Evolutionary conservation across 2,797 vertebrate species (phyloP), one percentile per base, ranked within the genome.

Genomic region (Malurus splendens): DNA sequence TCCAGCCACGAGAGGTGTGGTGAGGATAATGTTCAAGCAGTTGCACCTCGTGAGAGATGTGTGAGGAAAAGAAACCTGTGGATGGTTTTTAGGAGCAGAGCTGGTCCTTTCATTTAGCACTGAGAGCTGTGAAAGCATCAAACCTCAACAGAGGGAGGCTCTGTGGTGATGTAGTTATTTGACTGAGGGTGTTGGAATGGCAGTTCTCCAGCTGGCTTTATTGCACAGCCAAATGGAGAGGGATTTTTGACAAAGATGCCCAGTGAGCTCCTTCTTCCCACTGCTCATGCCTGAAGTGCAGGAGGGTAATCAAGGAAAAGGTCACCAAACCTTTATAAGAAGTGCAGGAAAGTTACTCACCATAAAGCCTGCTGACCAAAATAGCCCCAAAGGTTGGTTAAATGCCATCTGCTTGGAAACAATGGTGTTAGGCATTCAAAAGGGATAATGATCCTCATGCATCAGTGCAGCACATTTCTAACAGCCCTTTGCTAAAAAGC

Each of bases 311-410:
- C 56, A 90, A 82, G 33, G 67, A 62, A 84, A 92, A 86, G 52
- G 71, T 75, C 74, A 82, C 41, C 42, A 82, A 91, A 86, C 62
- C 83, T 89, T 71, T 60, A 12, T 41, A 66, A 59, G 7, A 48
- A 51, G 41, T 68, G 60, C 71, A 80, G 74, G 20, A 74, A 74
- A 42, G 22, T 57, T 72, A 30, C 10, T 59, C 23, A 41, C 77
- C 38, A 30, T 50, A 24, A 75, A 86, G 25, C 28, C 41, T 24
- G 16, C 24, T 52, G 48, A 55, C 66, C 77, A 87, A 87, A 86
- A 78, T 24, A 83, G 41, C 60, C 59, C 55, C 47, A 91, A 82
- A 92, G 62, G 56, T 30, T 91, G 90, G 36, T 83, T 75, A 78
- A 78, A 83, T 72, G 86, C 80, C 66, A 88, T 38, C 41, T 73